Evolutionary conservation across 1,140 invertebrate genomes (phyloP).

Genomic region (Trachymyrmex cornetzi): DNA sequence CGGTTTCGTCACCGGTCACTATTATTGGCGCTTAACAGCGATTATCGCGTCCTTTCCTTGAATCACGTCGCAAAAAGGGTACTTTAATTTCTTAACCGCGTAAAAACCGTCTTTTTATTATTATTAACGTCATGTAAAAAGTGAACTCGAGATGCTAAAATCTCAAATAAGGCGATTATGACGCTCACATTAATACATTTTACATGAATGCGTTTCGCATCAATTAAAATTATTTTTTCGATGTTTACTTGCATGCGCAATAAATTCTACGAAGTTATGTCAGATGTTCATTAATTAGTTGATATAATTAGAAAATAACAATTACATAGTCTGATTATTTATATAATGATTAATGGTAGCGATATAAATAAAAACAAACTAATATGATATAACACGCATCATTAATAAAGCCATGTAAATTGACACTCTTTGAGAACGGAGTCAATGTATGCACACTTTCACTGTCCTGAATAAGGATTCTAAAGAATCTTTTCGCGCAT

Average conservation of each 20-base stretch:
- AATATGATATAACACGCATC: not conserved
- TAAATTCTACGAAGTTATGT: not conserved
- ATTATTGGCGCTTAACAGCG: constrained; percentile 64
- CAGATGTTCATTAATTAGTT: not conserved
- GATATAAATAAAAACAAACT: not conserved
- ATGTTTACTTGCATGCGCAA: not conserved
- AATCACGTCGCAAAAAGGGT: constrained; percentile 31
- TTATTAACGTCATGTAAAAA: not conserved
- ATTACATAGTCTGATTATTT: constrained; percentile 4
- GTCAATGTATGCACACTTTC: constrained; percentile 12
- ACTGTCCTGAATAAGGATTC: constrained; percentile 21
- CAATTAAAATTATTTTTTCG: not conserved
- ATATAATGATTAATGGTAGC: not conserved
- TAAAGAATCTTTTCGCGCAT: constrained; percentile 9
- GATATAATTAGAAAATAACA: not conserved
- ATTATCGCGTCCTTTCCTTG: constrained; percentile 60
- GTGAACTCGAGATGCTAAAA: not conserved
- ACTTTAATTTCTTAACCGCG: constrained; percentile 53
- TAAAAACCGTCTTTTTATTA: constrained; percentile 53
- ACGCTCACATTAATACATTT: not conserved
- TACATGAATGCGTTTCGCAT: not conserved
- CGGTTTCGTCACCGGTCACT: constrained; percentile 62
- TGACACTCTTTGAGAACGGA: constrained; percentile 4
- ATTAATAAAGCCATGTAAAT: constrained; percentile 7
- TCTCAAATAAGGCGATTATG: not conserved